phyloP scores from a whole-genome alignment of 2,797 vertebrate species.

The Cossypha polioptera region DNA sequence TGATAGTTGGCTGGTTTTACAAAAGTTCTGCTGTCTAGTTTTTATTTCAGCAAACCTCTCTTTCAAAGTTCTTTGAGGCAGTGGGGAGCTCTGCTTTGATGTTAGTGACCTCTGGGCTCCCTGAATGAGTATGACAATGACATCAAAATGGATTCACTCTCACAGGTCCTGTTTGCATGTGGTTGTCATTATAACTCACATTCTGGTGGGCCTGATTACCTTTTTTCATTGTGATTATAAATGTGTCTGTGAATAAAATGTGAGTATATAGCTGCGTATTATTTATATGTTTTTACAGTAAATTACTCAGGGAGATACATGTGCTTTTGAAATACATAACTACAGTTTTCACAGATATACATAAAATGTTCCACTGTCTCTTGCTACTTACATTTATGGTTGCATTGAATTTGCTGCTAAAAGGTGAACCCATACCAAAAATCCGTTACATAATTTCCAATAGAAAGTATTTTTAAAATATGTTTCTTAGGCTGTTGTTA shows the following conservation, averaged over 20 bases:
- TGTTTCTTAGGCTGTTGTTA: neutral
- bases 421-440: neutral
- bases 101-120: neutral
- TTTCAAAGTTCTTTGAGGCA: neutral
- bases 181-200: neutral
- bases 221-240: neutral
- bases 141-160: neutral
- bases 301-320: neutral
- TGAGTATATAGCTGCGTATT: neutral
- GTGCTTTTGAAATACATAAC: neutral
- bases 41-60: neutral
- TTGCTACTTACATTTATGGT: neutral
- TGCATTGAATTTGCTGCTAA: neutral
- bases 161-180: neutral
- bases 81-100: neutral
- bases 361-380: neutral
- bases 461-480: neutral
- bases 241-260: fast-evolving
- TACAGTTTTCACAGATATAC: neutral
- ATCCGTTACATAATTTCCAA: neutral
- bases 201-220: neutral
- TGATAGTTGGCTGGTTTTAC: no score
- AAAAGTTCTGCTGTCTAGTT: neutral
- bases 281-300: neutral
- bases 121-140: neutral